These are phyloP conservation scores for Gymnosoma rotundatum DNA, from an alignment of 2,888 invertebrate genomes.

Conservation along the genomic window DNA sequence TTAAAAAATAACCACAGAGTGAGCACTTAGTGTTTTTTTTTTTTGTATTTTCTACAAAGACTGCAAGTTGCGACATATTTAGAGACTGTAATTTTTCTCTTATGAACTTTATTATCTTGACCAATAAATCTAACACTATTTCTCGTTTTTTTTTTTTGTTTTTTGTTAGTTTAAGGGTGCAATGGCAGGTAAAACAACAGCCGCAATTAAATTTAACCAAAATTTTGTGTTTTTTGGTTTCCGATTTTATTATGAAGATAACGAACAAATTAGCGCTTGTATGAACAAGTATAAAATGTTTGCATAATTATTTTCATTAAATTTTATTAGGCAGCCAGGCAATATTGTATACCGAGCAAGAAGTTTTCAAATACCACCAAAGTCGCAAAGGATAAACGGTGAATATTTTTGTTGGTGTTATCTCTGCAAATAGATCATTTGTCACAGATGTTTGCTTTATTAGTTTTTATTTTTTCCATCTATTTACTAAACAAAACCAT, in stretches of 20 bases:
- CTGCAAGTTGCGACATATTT: constrained; percentile 67
- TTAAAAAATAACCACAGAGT: constrained; percentile 33
- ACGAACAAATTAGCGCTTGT: constrained; percentile 78
- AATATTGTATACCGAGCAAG: background rate
- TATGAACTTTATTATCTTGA: constrained; percentile 48
- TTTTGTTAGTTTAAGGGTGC: constrained; percentile 32
- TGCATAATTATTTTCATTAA: constrained; percentile 67
- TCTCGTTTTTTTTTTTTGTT: constrained; percentile 27
- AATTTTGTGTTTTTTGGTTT: constrained; percentile 37
- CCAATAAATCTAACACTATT: constrained; percentile 67
- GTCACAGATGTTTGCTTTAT: constrained; percentile 79
- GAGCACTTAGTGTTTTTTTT: constrained; percentile 14
- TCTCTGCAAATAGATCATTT: constrained; percentile 78
- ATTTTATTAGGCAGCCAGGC: constrained; percentile 49
- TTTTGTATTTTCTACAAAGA: constrained; percentile 18
- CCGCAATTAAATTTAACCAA: constrained; percentile 66
- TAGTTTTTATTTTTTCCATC: constrained; percentile 36
- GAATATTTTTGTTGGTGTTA: constrained; percentile 69
- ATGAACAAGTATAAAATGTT: constrained; percentile 61
- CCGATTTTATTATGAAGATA: constrained; percentile 79
- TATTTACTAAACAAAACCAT: constrained; percentile 54
- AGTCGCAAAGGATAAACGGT: constrained; percentile 11
- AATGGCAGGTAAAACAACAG: constrained; percentile 5
- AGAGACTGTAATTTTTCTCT: constrained; percentile 60
- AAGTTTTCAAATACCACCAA: constrained; percentile 4